Evolutionary conservation across 2,113 vertebrate genomes (phyloP), one percentile per base, ranked within the genome.

Genomic region (mouse (Mus musculus)): DNA sequence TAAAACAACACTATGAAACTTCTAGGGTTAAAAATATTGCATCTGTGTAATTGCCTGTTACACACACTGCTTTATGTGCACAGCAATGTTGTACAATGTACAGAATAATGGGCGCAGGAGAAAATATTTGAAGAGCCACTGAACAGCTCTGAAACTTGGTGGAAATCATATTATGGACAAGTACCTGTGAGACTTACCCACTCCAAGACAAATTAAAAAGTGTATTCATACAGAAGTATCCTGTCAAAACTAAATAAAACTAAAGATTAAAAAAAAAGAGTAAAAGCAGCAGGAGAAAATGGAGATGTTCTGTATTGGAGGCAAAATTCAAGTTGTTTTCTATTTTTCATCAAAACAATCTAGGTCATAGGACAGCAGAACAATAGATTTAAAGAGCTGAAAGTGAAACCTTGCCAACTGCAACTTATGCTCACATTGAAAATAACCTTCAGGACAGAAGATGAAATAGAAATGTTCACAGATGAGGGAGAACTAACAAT

Each of bases 351-450:
- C 17, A 78, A 36, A 86, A 76, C 54, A 22, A 65, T 56, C 30
- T 63, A 78, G 76, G 63, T 26, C 81, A 65, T 36, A 81, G 84
- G 36, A 65, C 8, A 76, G 77, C 30, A 13, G 56, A 69, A 73
- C 5, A 76, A 82, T 28, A 93, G 69, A 93, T 88, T 88, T 77
- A 96, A 90, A 42, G 24, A 91, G 24, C 69, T 76, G 36, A 92
- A 87, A 87, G 80, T 52, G 67, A 87, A 92, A 8, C 73, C 8
- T 13, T 90, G 24, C 61, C 73, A 94, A 39, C 7, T n/a, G 63
- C 72, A 2, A 93, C 4, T 59, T 93, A 19, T 65, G 26, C 13
- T 49, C 30, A 82, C 39, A 71, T n/a, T 82, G 39, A 96, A 88
- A 91, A 59, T 73, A 88, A 36, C 33, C 63, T 89, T 93, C n/a